phyloP scores from a whole-genome alignment of 2,888 invertebrate genomes.

The Lasioglossum oenotherae region DNA sequence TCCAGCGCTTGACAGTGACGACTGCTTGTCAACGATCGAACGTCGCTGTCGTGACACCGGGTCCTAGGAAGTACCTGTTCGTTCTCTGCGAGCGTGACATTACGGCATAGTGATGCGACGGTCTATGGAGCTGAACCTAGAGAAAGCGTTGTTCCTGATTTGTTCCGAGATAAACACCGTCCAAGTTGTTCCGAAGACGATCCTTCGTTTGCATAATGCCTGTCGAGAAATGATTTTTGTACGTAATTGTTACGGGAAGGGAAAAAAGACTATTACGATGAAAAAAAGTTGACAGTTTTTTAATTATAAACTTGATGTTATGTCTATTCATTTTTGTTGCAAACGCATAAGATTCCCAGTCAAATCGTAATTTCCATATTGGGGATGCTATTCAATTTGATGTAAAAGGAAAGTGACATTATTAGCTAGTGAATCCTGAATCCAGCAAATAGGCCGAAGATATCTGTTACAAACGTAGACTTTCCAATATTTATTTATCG shows the following conservation, averaged over 20 bases:
- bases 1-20: conserved; percentile 52
- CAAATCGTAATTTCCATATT: not conserved
- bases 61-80: conserved; percentile 5
- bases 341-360: not conserved
- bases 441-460: not conserved
- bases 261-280: too few relatives aligned
- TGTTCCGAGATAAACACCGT: not conserved
- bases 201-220: not conserved
- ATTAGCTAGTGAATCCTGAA: not conserved
- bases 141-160: not conserved
- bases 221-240: not conserved
- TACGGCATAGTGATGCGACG: not conserved
- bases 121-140: not conserved
- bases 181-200: not conserved
- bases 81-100: conserved; percentile 22
- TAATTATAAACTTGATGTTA: not conserved
- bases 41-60: conserved; percentile 48
- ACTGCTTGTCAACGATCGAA: conserved; percentile 55
- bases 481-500: not conserved
- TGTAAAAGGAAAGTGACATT: not conserved
- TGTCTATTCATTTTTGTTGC: not conserved
- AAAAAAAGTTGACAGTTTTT: not conserved
- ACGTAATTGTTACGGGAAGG: not conserved
- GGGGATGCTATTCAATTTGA: not conserved
- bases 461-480: not conserved